phyloP scores from a whole-genome alignment of 2,888 invertebrate species.

The Lymantria dispar region DNA sequence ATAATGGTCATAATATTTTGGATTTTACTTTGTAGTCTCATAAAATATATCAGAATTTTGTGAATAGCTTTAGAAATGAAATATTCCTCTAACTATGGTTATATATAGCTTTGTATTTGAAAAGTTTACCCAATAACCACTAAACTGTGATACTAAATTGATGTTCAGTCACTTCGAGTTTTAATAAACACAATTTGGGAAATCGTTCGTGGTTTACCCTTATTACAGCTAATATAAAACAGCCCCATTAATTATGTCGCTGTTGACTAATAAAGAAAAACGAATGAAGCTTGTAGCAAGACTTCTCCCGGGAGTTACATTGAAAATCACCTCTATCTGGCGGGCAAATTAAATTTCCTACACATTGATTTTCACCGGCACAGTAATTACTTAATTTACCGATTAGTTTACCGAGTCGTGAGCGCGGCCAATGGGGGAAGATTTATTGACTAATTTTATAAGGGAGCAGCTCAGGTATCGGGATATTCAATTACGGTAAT shows the following conservation, averaged over 20 bases:
- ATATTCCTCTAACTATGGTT: not conserved
- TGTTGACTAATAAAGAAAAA: slow-evolving; percentile 51
- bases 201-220: slow-evolving; percentile 26
- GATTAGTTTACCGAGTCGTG: slow-evolving; percentile 67
- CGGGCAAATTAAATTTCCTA: slow-evolving; percentile 68
- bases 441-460: slow-evolving; percentile 59
- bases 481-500: slow-evolving; percentile 43
- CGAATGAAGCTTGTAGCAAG: slow-evolving; percentile 30
- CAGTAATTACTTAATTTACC: slow-evolving; percentile 71
- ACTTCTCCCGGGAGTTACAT: slow-evolving; percentile 42
- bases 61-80: not conserved
- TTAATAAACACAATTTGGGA: slow-evolving; percentile 25
- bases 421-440: slow-evolving; percentile 52
- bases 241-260: slow-evolving; percentile 40
- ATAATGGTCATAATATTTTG: too few relatives aligned
- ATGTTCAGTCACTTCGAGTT: slow-evolving; percentile 19
- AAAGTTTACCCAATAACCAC: slow-evolving; percentile 1
- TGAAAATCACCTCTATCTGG: slow-evolving; percentile 54
- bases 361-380: slow-evolving; percentile 68
- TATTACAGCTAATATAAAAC: slow-evolving; percentile 39
- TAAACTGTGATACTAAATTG: slow-evolving; percentile 8
- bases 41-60: not conserved
- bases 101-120: not conserved
- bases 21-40: not conserved
- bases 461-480: slow-evolving; percentile 41